phyloP scores from a whole-genome alignment of 1,140 invertebrate species.

The Atta cephalotes region DNA sequence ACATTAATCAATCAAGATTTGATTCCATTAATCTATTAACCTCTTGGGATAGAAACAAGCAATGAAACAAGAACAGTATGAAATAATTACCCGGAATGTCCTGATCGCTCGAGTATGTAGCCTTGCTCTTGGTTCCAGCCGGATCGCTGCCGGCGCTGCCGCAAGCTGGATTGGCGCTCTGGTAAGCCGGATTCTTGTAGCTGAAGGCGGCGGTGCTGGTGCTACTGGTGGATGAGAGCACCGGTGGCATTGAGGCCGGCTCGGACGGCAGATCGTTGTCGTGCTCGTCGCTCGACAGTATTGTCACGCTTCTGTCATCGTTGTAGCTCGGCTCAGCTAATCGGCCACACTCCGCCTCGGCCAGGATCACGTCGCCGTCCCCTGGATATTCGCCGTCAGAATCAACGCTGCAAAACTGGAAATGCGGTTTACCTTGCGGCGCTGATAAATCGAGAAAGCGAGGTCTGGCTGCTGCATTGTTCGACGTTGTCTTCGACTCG shows the following conservation, averaged over 20 bases:
- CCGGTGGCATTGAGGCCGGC: constrained; percentile 87
- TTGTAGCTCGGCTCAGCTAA: constrained; percentile 33
- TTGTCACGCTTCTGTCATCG: constrained; percentile 22
- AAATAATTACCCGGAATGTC: constrained; percentile 83
- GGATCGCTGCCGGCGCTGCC: constrained; percentile 72
- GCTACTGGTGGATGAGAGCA: constrained; percentile 80
- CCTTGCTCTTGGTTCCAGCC: constrained; percentile 77
- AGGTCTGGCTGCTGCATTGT: constrained; percentile 81
- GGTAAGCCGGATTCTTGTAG: constrained; percentile 91
- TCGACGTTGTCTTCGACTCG: constrained; percentile 60
- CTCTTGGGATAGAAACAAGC: background rate
- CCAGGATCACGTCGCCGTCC: constrained; percentile 62
- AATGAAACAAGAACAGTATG: background rate
- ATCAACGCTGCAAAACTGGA: constrained; percentile 84
- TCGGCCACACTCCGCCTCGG: constrained; percentile 36
- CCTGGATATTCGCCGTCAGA: constrained; percentile 78
- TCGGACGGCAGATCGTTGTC: constrained; percentile 84
- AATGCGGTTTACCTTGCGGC: constrained; percentile 85
- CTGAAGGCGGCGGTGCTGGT: constrained; percentile 88
- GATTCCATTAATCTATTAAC: background rate
- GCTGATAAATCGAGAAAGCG: constrained; percentile 86
- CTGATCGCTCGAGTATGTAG: constrained; percentile 83
- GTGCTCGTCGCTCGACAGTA: constrained; percentile 76
- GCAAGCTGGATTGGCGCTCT: constrained; percentile 90
- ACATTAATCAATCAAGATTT: constrained; percentile 10